A percentile compares a stretch with the other conserved stretches of the same genome.
phyloP scores from a whole-genome alignment of 2,797 vertebrate species.

The Melanotaenia boesemani region DNA sequence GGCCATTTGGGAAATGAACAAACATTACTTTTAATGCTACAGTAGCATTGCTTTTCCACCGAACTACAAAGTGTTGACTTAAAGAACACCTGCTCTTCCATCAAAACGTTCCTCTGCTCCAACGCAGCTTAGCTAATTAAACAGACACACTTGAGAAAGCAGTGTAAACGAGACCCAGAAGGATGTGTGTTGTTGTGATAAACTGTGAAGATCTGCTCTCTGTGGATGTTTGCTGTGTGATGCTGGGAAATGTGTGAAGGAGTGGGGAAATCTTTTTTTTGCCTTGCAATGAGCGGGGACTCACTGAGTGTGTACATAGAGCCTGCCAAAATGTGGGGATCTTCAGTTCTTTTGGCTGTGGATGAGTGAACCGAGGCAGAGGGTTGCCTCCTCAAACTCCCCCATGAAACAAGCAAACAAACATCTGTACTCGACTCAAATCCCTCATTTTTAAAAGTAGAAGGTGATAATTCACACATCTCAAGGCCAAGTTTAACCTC shows the following conservation, averaged over 20 bases:
- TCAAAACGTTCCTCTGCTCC: constrained; percentile 28
- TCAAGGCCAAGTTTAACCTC: not conserved
- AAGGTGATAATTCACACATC: too few species aligned
- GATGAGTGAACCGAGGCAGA: constrained; percentile 6
- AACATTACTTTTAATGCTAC: not conserved
- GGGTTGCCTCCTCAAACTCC: constrained; percentile 12
- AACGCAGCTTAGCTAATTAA: constrained; percentile 48
- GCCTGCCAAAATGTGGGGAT: constrained; percentile 19
- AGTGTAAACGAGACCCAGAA: constrained; percentile 33
- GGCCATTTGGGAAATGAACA: not conserved
- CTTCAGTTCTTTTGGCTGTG: constrained; percentile 6
- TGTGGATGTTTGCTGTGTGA: constrained; percentile 29
- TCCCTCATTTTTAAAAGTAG: constrained; percentile 6
- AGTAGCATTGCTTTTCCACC: not conserved
- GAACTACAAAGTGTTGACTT: constrained; percentile 30
- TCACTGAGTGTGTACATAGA: not conserved
- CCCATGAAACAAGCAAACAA: constrained; percentile 20
- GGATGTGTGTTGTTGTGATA: constrained; percentile 15
- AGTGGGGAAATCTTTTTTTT: constrained; percentile 20
- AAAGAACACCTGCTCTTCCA: constrained; percentile 46
- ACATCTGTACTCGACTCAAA: not conserved
- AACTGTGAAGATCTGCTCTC: constrained; percentile 40
- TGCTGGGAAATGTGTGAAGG: constrained; percentile 5
- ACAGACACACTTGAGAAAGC: constrained; percentile 44
- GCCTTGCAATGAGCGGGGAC: constrained; percentile 1